Evolutionary conservation across 1,140 invertebrate genomes (phyloP), one percentile per base, ranked within the genome.

Genomic region (Bradynema listronoti): DNA sequence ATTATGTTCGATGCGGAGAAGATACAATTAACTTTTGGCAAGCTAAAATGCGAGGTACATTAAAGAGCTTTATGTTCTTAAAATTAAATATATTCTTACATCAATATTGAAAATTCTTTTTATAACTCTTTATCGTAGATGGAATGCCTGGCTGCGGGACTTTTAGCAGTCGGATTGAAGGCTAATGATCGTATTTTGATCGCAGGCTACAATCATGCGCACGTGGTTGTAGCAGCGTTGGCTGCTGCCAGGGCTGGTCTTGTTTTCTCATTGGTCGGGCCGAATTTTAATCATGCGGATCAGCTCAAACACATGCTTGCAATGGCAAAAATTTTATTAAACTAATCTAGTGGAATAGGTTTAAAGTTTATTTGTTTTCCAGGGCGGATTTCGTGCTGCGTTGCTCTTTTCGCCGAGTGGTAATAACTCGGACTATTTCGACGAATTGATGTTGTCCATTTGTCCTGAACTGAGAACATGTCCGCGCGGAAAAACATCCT

Each of bases 1-100:
- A 65, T 78, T 36, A 62, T 74, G 2, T 75, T 75, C 51, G 72
- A 77, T 29, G 61, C 71, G 0, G 72, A 75, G 51, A 78, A 75
- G 54, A 11, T 56, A 39, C 56, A 60, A 7, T 55, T 73, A 7
- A 73, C 53, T 6, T 72, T 76, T 33, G 54, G 52, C 19, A 58
- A 60, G 43, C 42, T 75, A 19, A 58, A 61, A 25, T 63, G 9
- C 24, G 66, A 69, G 59, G 66, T 74, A 19, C n/a, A n/a, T n/a
- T n/a, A n/a, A n/a, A n/a, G n/a, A n/a, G n/a, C n/a, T n/a, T 41
- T 24, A 19, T 7, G 9, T 3, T 55, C 19, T 46, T n/a, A 14
- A 16, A 42, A 50, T 39, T 36, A 9, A n/a, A 19, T 19, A 33
- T 33, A 59, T 67, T 3, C 1, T 41, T 58, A n/a, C n/a, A n/a